Evolutionary conservation across 2,113 vertebrate species (phyloP).

Genomic region (Cinclus mexicanus): DNA sequence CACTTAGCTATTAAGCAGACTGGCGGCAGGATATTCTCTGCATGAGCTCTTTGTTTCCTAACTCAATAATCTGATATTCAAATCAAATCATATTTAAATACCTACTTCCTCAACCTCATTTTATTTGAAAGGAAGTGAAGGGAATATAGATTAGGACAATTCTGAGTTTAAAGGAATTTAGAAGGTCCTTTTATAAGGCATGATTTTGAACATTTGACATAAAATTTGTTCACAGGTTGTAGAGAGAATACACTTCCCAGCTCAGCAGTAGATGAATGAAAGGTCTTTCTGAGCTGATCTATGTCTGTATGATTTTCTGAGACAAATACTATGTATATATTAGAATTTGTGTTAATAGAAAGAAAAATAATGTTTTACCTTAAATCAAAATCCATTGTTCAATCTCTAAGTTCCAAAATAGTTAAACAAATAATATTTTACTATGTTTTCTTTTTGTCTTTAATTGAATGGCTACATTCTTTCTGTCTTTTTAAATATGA

Average conservation of each 20-base stretch:
- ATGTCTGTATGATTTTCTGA: background rate
- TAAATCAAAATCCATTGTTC: background rate
- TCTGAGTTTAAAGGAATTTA: background rate
- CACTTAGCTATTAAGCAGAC: background rate
- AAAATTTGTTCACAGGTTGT: background rate
- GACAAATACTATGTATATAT: background rate
- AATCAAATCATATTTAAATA: background rate
- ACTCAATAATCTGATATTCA: background rate
- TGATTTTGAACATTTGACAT: background rate
- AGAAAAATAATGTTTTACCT: background rate
- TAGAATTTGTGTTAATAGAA: background rate
- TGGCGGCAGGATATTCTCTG: background rate
- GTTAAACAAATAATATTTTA: background rate
- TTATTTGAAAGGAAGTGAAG: background rate
- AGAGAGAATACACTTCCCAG: background rate
- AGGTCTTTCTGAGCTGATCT: background rate
- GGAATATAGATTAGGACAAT: background rate
- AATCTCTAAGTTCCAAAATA: background rate
- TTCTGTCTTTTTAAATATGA: background rate
- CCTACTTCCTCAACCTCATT: background rate
- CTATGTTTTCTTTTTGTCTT: background rate
- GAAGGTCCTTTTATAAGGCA: background rate
- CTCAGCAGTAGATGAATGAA: background rate
- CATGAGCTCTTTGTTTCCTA: background rate
- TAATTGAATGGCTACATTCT: background rate